Percentiles rank a stretch among this genome's conserved stretches.
Conservation (phyloP, 2,113 vertebrate genomes). For the Clarias gariepinus region DNA sequence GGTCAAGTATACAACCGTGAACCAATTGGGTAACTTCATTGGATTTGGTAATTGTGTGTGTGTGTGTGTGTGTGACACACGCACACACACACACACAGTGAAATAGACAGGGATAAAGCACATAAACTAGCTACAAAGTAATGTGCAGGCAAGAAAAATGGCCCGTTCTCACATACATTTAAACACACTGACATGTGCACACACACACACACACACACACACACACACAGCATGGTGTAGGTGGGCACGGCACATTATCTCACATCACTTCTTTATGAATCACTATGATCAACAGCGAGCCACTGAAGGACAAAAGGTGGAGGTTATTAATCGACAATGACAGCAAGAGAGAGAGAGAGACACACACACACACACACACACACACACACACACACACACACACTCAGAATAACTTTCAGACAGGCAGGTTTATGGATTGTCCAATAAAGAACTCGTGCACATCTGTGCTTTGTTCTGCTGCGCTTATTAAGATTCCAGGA, state of each 20-base stretch:
- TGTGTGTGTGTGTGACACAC: no score
- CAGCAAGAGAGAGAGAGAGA: background rate
- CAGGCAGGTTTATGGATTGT: background rate
- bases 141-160: background rate
- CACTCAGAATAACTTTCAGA: constrained; percentile 6
- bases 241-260: constrained; percentile 41
- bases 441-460: background rate
- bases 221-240: background rate
- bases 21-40: no score
- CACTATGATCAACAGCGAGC: constrained; percentile 41
- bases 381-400: background rate
- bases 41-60: no score
- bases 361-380: background rate
- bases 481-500: background rate
- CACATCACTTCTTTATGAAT: constrained; percentile 51
- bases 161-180: background rate
- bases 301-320: constrained; percentile 40
- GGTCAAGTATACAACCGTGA: no score
- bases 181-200: background rate
- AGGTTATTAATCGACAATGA: constrained; percentile 16
- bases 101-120: constrained; percentile 18
- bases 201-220: background rate
- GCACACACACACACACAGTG: constrained; percentile 22
- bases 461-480: background rate
- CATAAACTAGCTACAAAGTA: background rate